Percentiles rank a stretch among this genome's conserved stretches.
These are phyloP conservation scores for Petrocephalus schoutedeni DNA, from an alignment of 2,797 vertebrate genomes.

Conservation along the genomic window DNA sequence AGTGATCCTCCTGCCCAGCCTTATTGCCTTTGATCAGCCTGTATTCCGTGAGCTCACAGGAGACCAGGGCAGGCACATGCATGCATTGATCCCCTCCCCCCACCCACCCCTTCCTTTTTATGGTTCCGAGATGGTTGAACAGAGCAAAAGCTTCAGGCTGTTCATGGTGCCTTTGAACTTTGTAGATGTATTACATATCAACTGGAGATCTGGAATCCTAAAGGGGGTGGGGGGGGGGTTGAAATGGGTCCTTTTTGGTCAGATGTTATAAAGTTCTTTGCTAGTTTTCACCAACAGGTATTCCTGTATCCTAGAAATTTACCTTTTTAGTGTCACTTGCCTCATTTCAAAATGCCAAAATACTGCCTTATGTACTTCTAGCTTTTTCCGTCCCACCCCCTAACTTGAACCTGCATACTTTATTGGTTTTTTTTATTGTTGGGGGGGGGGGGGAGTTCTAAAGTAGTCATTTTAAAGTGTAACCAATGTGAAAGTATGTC, in stretches of 20 bases:
- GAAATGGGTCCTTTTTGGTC: neutral
- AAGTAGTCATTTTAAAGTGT: neutral
- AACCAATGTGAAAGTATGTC: neutral
- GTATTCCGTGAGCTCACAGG: slow-evolving; percentile 17
- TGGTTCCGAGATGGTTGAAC: slow-evolving; percentile 35
- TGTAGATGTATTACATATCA: slow-evolving; percentile 32
- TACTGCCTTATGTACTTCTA: neutral
- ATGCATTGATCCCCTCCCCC: slow-evolving; percentile 20
- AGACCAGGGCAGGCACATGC: slow-evolving; percentile 33
- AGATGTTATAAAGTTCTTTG: neutral
- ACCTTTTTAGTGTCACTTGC: neutral
- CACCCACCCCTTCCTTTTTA: slow-evolving; percentile 28
- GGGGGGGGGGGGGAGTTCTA: neutral
- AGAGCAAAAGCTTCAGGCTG: slow-evolving; percentile 24
- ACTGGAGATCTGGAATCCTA: slow-evolving; percentile 21
- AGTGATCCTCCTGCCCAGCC: neutral
- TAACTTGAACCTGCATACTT: neutral
- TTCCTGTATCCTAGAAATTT: neutral
- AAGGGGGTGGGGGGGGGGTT: neutral
- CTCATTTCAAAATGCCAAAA: neutral
- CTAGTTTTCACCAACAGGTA: neutral
- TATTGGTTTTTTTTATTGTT: neutral
- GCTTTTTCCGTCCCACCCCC: neutral
- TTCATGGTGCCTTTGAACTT: slow-evolving; percentile 28
- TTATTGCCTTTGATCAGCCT: slow-evolving; percentile 27